phyloP scores from a whole-genome alignment of 2,113 vertebrate genomes.

The Melanocharis versteri region DNA sequence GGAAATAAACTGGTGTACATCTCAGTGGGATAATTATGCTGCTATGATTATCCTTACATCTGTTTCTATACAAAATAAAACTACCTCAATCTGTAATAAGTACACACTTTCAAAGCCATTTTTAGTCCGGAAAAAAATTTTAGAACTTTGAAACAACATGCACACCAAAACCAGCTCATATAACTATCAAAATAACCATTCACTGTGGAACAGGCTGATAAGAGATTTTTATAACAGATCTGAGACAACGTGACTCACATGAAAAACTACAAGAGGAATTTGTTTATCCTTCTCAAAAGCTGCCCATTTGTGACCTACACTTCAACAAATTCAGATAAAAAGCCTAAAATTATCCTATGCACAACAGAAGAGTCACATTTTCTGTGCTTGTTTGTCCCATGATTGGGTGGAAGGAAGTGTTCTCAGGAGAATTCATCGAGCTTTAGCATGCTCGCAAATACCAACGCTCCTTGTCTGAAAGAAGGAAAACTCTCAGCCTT shows the following conservation, averaged over 20 bases:
- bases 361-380: background rate
- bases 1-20: background rate
- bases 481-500: background rate
- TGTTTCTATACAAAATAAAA: background rate
- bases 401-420: background rate
- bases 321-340: background rate
- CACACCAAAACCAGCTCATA: background rate
- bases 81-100: background rate
- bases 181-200: background rate
- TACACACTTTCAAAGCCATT: background rate
- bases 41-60: background rate
- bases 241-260: background rate
- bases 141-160: background rate
- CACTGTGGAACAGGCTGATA: background rate
- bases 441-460: background rate
- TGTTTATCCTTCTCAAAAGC: background rate
- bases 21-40: background rate
- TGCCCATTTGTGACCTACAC: background rate
- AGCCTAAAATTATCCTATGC: background rate
- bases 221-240: background rate
- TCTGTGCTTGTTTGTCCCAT: background rate
- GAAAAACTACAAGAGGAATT: background rate
- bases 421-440: background rate
- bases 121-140: background rate
- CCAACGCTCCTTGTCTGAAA: background rate